Evolutionary conservation across 1,140 invertebrate species (phyloP).

Genomic region (Vollenhovia emeryi): DNA sequence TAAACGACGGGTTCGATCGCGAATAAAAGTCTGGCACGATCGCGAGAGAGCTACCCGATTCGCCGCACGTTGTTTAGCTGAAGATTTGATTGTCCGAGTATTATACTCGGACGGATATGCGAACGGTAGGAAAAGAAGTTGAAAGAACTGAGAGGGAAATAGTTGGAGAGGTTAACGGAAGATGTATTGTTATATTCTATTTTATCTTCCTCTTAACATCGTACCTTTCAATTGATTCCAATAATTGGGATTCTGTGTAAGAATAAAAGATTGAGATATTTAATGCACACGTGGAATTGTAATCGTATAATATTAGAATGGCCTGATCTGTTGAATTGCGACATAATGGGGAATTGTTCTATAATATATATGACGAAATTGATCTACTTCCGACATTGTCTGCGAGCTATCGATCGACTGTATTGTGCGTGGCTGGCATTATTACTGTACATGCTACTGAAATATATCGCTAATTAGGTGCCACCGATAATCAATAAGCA

Average conservation of each 20-base stretch:
- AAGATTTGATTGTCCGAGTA: not conserved
- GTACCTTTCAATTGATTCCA: not conserved
- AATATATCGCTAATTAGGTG: conserved; percentile 41
- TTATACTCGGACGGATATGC: not conserved
- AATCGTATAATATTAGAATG: conserved; percentile 11
- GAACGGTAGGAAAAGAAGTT: not conserved
- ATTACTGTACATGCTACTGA: conserved; percentile 11
- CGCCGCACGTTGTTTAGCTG: not conserved
- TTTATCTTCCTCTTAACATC: conserved; percentile 2
- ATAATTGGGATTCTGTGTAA: not conserved
- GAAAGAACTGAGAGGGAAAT: not conserved
- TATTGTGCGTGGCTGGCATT: conserved; percentile 3
- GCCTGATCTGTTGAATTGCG: not conserved
- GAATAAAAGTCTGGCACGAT: not conserved
- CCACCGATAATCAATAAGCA: conserved; percentile 32
- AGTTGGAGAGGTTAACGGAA: no score
- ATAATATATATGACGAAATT: conserved; percentile 37
- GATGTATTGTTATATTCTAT: not conserved
- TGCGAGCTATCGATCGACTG: conserved; percentile 31
- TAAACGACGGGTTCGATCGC: not conserved
- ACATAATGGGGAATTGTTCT: conserved; percentile 41
- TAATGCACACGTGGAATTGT: not conserved
- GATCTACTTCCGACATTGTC: conserved; percentile 39
- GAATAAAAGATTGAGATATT: not conserved
- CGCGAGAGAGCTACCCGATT: not conserved